phyloP scores from a whole-genome alignment of 2,113 vertebrate species.

The Diadophis punctatus region DNA sequence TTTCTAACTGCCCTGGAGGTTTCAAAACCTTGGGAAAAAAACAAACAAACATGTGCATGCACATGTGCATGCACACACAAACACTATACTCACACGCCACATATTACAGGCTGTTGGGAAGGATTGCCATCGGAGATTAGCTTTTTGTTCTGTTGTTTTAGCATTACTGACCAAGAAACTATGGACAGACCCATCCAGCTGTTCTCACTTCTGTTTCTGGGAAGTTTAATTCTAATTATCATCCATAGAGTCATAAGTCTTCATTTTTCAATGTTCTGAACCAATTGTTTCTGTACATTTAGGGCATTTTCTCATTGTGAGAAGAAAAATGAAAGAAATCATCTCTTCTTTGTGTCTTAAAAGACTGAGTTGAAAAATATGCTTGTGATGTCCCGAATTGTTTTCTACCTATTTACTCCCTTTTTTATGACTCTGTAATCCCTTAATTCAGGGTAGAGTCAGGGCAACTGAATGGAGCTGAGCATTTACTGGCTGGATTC shows the following conservation, averaged over 20 bases:
- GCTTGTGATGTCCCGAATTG: not conserved
- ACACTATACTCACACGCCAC: not conserved
- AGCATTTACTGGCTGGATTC: not conserved
- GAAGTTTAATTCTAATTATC: not conserved
- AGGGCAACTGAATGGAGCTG: not conserved
- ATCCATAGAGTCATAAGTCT: not conserved
- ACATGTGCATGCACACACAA: not conserved
- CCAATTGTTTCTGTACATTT: not conserved
- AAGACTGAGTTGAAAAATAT: not conserved
- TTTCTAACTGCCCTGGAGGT: conserved; percentile 71
- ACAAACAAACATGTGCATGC: not conserved
- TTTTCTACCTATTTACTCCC: not conserved
- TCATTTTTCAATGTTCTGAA: not conserved
- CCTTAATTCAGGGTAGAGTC: not conserved
- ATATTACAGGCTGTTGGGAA: conserved; percentile 46
- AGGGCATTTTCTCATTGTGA: not conserved
- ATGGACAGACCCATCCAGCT: conserved; percentile 46
- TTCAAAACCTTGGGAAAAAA: conserved; percentile 61
- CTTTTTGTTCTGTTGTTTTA: conserved; percentile 18
- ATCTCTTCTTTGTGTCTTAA: not conserved
- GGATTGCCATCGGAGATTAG: conserved; percentile 53
- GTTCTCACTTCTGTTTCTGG: not conserved
- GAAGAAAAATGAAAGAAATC: not conserved
- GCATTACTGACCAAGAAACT: conserved; percentile 32
- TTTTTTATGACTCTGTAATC: not conserved